Percentiles rank a stretch among this genome's conserved stretches.
phyloP scores from a whole-genome alignment of 2,113 vertebrate genomes.

The rat (Rattus norvegicus) region DNA sequence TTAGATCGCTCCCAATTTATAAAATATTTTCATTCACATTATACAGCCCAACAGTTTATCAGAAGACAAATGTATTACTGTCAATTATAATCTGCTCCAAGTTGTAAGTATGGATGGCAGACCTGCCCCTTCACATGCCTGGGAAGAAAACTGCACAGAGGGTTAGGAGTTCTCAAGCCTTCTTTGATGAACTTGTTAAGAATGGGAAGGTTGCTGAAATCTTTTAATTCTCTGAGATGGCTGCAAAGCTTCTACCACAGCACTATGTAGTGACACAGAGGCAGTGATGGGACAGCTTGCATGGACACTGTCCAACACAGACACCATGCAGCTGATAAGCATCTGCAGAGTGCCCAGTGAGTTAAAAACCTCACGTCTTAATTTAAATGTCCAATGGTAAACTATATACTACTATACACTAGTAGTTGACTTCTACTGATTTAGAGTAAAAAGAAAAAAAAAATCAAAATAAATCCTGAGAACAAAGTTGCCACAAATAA shows the following conservation, averaged over 20 bases:
- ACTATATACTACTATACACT: neutral
- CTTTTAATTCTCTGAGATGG: slow-evolving; percentile 39
- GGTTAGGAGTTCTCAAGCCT: neutral
- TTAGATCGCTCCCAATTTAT: neutral
- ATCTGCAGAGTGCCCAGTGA: neutral
- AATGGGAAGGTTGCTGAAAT: slow-evolving; percentile 24
- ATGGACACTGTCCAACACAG: neutral
- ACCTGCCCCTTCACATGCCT: slow-evolving; percentile 32
- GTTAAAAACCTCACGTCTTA: neutral
- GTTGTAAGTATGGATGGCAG: neutral
- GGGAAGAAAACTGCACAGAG: slow-evolving; percentile 54
- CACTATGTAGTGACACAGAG: neutral
- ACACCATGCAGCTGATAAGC: neutral
- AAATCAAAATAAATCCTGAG: slow-evolving; percentile 19
- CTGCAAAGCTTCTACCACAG: slow-evolving; percentile 18
- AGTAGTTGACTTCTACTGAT: slow-evolving; percentile 1
- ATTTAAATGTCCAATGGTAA: slow-evolving; percentile 39
- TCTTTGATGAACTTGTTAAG: neutral
- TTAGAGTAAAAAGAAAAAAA: slow-evolving; percentile 1
- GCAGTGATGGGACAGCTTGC: neutral
- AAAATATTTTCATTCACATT: slow-evolving; percentile 27
- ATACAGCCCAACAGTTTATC: slow-evolving; percentile 30
- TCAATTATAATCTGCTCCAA: slow-evolving; percentile 19
- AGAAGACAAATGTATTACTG: slow-evolving; percentile 9
- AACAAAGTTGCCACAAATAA: slow-evolving; percentile 15